phyloP scores from a whole-genome alignment of 2,797 vertebrate genomes.

The Pogonophryne albipinna region DNA sequence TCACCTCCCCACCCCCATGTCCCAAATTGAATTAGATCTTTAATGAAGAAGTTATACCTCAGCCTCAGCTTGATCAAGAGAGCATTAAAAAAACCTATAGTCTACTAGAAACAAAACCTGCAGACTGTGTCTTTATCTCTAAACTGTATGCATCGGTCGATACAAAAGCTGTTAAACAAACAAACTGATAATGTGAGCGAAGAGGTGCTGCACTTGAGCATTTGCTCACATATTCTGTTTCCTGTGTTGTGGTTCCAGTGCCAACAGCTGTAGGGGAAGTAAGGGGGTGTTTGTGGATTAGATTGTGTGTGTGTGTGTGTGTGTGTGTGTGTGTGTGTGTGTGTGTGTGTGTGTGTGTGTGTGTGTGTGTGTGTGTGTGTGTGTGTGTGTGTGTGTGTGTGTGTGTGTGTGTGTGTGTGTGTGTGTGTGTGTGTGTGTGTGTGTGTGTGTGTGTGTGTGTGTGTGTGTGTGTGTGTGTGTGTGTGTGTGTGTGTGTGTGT shows the following conservation, averaged over 20 bases:
- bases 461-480: no score
- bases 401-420: no score
- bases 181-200: conserved; percentile 22
- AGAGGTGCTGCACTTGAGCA: conserved; percentile 35
- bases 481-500: no score
- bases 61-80: conserved; percentile 29
- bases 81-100: background rate
- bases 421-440: no score
- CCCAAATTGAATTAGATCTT: conserved; percentile 59
- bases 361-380: no score
- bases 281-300: conserved; percentile 56
- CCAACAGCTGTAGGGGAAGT: conserved; percentile 85
- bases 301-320: no score
- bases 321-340: no score
- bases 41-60: conserved; percentile 55
- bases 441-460: conserved; percentile 25
- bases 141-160: conserved; percentile 5
- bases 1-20: background rate
- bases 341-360: conserved; percentile 25
- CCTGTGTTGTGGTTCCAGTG: conserved; percentile 77
- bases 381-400: conserved; percentile 30
- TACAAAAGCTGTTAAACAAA: conserved; percentile 8
- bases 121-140: conserved; percentile 4
- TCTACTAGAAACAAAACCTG: background rate
- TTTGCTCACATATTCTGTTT: conserved; percentile 66